Evolutionary conservation across 2,113 vertebrate genomes (phyloP).

Genomic region (Poeciliopsis retropinna): DNA sequence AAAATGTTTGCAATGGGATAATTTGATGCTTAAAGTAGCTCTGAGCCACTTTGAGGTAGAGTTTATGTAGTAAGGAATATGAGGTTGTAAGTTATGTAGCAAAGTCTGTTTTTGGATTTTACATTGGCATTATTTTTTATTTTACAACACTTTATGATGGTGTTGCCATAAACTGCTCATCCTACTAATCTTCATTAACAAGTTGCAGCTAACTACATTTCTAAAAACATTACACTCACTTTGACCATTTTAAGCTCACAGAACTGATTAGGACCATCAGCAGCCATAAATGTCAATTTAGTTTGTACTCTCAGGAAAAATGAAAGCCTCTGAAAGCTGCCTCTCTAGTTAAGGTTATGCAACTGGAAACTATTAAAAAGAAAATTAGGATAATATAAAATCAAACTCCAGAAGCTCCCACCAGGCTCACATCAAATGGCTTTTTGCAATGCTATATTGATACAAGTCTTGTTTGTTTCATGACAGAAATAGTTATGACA

Average conservation of each 20-base stretch:
- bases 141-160: background rate
- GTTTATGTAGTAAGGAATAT: slow-evolving; percentile 66
- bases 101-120: slow-evolving; percentile 48
- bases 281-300: slow-evolving; percentile 24
- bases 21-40: slow-evolving; percentile 53
- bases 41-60: slow-evolving; percentile 45
- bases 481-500: background rate
- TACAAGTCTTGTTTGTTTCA: background rate
- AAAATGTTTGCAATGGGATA: slow-evolving; percentile 43
- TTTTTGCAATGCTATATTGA: background rate
- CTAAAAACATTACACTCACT: slow-evolving; percentile 45
- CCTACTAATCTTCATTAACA: slow-evolving; percentile 21
- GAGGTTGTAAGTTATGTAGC: slow-evolving; percentile 65
- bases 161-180: slow-evolving; percentile 9
- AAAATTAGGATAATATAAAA: background rate
- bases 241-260: slow-evolving; percentile 34
- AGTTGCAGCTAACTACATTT: slow-evolving; percentile 25
- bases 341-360: background rate
- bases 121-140: slow-evolving; percentile 4
- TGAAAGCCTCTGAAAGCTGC: slow-evolving; percentile 13
- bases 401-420: background rate
- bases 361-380: background rate
- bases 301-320: slow-evolving; percentile 61
- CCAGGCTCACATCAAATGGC: background rate
- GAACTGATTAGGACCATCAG: slow-evolving; percentile 6